phyloP scores from a whole-genome alignment of 2,797 vertebrate genomes.

The Discoglossus pictus region DNA sequence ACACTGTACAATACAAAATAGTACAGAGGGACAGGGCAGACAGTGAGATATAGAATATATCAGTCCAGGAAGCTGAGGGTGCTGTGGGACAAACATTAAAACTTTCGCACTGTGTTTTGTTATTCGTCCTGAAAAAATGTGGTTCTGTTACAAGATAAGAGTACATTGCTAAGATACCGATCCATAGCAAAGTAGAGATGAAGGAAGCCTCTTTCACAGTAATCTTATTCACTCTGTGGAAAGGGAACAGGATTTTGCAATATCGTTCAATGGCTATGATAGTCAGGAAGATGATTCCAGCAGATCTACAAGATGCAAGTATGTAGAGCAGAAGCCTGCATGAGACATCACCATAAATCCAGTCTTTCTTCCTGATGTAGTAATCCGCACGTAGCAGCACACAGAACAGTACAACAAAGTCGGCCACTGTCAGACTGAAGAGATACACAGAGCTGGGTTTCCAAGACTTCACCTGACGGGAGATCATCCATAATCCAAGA shows the following conservation, averaged over 20 bases:
- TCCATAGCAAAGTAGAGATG: conserved; percentile 73
- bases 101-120: conserved; percentile 74
- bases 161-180: conserved; percentile 65
- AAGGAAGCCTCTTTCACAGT: conserved; percentile 63
- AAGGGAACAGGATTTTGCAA: conserved; percentile 73
- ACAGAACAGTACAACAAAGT: conserved; percentile 75
- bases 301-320: conserved; percentile 70
- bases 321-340: conserved; percentile 76
- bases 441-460: conserved; percentile 75
- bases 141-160: conserved; percentile 62
- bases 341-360: conserved; percentile 70
- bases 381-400: conserved; percentile 77
- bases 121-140: conserved; percentile 63
- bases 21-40: conserved; percentile 68
- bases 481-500: conserved; percentile 73
- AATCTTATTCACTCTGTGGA: conserved; percentile 66
- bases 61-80: conserved; percentile 71
- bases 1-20: conserved; percentile 71
- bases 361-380: conserved; percentile 71
- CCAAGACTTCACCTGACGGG: conserved; percentile 72
- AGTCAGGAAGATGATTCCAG: conserved; percentile 77
- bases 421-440: conserved; percentile 73
- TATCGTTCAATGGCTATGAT: conserved; percentile 77
- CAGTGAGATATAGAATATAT: conserved; percentile 72
- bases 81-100: conserved; percentile 76